A percentile compares a stretch with the other conserved stretches of the same genome.
These are phyloP conservation scores for Chamaetylas fuelleborni DNA, from an alignment of 2,113 vertebrate species.

Conservation along the genomic window DNA sequence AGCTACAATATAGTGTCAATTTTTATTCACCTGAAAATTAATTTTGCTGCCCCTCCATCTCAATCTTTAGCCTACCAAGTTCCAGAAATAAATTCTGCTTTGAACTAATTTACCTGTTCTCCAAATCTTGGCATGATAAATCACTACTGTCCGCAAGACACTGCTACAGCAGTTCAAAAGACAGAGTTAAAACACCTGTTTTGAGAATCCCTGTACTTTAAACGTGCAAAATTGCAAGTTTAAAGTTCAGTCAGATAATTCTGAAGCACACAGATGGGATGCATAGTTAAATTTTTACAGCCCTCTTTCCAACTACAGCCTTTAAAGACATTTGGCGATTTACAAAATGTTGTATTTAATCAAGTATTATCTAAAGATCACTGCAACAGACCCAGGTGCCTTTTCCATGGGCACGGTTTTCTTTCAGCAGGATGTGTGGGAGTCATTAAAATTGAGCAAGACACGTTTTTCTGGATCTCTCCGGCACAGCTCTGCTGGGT, in stretches of 20 bases:
- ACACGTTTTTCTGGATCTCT: not conserved
- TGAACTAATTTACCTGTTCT: not conserved
- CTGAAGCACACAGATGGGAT: not conserved
- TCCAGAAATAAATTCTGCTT: not conserved
- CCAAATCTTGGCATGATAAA: not conserved
- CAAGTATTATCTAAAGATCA: not conserved
- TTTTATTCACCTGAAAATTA: not conserved
- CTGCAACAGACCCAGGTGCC: not conserved
- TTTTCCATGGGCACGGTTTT: not conserved
- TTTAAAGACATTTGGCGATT: not conserved
- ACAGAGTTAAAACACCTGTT: not conserved
- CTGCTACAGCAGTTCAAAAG: not conserved
- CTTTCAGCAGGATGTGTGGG: not conserved
- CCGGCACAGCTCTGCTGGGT: accelerated
- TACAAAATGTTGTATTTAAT: not conserved
- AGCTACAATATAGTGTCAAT: not conserved
- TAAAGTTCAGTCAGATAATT: not conserved
- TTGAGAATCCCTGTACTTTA: not conserved
- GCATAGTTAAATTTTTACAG: not conserved
- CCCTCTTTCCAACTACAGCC: not conserved
- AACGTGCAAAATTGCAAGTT: not conserved
- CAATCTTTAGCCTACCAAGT: not conserved
- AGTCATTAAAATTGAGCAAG: not conserved
- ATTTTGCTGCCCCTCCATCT: not conserved
- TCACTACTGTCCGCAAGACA: not conserved